phyloP scores from a whole-genome alignment of 2,797 vertebrate species.

The Enteromius viviparus region DNA sequence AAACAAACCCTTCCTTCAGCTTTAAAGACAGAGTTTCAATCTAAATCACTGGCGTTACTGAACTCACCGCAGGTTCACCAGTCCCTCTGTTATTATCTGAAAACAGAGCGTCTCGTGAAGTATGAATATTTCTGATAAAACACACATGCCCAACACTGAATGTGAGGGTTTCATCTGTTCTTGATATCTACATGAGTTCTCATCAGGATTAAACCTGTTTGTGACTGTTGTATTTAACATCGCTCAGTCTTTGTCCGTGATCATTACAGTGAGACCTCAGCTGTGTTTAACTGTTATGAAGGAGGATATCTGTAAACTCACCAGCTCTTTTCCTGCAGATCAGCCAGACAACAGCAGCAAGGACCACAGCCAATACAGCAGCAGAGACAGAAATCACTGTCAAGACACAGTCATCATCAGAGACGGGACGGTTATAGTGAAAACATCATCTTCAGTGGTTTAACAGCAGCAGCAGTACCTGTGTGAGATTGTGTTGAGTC shows the following conservation, averaged over 20 bases:
- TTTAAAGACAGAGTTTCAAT: background rate
- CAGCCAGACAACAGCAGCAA: background rate
- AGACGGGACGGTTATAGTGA: too few species aligned
- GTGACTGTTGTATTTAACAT: too few species aligned
- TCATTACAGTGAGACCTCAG: background rate
- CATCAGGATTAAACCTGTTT: background rate
- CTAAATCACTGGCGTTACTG: background rate
- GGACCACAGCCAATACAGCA: background rate
- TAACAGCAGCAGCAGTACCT: too few species aligned
- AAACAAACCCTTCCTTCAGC: background rate
- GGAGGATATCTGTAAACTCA: background rate
- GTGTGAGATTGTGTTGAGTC: too few species aligned
- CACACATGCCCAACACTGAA: background rate
- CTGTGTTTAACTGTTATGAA: background rate
- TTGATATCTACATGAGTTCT: too few species aligned
- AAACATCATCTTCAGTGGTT: too few species aligned
- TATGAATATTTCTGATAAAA: background rate
- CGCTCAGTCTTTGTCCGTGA: background rate
- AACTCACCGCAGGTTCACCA: background rate
- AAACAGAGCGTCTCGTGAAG: background rate
- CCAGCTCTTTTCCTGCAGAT: slow-evolving; percentile 1
- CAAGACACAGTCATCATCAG: background rate
- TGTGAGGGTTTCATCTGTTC: background rate
- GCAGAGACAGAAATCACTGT: background rate
- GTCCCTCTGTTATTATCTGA: background rate